Conservation (phyloP, 2,888 invertebrate species). For the Strigamia maritima region DNA sequence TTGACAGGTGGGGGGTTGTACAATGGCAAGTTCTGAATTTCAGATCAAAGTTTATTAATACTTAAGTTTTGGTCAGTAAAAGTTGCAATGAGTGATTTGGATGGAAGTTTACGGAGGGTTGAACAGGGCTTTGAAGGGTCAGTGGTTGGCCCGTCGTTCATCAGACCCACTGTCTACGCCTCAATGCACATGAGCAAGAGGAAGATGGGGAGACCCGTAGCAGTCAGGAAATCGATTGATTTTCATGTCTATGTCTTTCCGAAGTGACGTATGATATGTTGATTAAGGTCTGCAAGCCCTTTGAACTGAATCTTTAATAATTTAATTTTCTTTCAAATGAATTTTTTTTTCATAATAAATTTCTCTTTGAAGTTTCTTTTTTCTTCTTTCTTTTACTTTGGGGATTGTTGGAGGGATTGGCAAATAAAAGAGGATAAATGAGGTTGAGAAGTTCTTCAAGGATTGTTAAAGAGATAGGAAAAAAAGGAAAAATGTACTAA, state of each 20-base stretch:
- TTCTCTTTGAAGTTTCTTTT: slow-evolving; percentile 5
- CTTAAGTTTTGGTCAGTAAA: no score
- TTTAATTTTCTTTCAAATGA: background rate
- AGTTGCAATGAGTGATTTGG: background rate
- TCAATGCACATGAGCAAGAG: slow-evolving; percentile 13
- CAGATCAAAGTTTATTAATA: no score
- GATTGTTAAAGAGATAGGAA: slow-evolving; percentile 31
- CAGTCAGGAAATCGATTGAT: background rate
- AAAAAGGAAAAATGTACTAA: slow-evolving; percentile 12
- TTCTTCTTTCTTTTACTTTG: background rate
- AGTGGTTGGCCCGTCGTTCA: slow-evolving; percentile 25
- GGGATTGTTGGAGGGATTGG: background rate
- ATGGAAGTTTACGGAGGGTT: slow-evolving; percentile 8
- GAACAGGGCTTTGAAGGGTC: slow-evolving; percentile 26
- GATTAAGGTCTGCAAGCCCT: background rate
- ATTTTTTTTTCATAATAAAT: background rate
- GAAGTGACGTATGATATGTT: slow-evolving; percentile 7
- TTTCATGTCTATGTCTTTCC: background rate
- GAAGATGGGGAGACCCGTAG: background rate
- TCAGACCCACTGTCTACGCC: slow-evolving; percentile 15
- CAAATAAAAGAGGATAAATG: slow-evolving; percentile 32
- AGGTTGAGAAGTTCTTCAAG: slow-evolving; percentile 22
- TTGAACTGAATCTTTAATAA: background rate
- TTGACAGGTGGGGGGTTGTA: no score
- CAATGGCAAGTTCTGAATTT: no score